phyloP scores from a whole-genome alignment of 2,888 invertebrate species.

The Drosophila paranaensis region DNA sequence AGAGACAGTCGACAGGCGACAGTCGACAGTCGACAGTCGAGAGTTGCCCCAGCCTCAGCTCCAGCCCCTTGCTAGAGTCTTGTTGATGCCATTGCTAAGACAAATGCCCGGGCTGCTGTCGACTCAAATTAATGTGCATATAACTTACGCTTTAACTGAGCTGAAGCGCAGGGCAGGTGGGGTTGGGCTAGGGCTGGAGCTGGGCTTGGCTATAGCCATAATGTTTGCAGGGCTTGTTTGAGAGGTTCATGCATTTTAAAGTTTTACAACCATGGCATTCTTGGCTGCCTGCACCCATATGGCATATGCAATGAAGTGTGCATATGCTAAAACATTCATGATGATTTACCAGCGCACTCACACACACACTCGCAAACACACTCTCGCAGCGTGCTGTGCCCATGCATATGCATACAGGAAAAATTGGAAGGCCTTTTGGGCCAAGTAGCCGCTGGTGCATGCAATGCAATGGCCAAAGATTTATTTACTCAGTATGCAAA shows the following conservation, averaged over 20 bases:
- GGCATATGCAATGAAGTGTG: constrained; percentile 73
- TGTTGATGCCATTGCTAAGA: constrained; percentile 49
- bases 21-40: constrained; percentile 11
- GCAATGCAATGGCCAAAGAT: constrained; percentile 49
- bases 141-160: constrained; percentile 49
- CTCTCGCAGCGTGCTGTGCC: background rate
- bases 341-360: constrained; percentile 63
- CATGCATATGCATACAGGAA: constrained; percentile 24
- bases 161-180: background rate
- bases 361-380: background rate
- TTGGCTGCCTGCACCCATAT: constrained; percentile 36
- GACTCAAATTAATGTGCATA: constrained; percentile 74
- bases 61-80: background rate
- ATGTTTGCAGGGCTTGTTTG: constrained; percentile 67
- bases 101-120: constrained; percentile 69
- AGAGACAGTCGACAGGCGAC: constrained; percentile 34
- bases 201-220: constrained; percentile 38
- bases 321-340: constrained; percentile 69
- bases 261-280: constrained; percentile 27
- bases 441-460: constrained; percentile 30
- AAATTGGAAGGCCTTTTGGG: constrained; percentile 39
- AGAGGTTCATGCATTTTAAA: constrained; percentile 72
- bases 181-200: too few species aligned
- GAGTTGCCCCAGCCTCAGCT: too few species aligned
- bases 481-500: constrained; percentile 72